A percentile compares a stretch with the other conserved stretches of the same genome.
phyloP scores from a whole-genome alignment of 2,797 vertebrate genomes.

The Argyrosomus regius region DNA sequence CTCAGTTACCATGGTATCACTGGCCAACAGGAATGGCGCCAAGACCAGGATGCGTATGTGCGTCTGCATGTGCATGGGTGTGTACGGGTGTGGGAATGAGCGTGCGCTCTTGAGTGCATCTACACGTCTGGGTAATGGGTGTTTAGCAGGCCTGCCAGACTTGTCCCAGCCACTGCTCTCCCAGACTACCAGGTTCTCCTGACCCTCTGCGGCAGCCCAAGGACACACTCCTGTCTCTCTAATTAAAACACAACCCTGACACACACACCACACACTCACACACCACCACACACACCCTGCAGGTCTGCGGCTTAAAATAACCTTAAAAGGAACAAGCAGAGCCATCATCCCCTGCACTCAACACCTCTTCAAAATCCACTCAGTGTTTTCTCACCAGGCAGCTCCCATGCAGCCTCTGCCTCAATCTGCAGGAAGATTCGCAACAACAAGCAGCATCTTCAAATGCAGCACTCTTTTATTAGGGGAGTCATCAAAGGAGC shows the following conservation, averaged over 20 bases:
- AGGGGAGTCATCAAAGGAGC: constrained; percentile 50
- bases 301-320: constrained; percentile 84
- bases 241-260: constrained; percentile 86
- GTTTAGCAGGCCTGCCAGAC: constrained; percentile 81
- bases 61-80: constrained; percentile 43
- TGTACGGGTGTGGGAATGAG: constrained; percentile 41
- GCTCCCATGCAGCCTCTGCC: constrained; percentile 66
- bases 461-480: constrained; percentile 49
- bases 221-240: constrained; percentile 85
- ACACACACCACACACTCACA: constrained; percentile 61
- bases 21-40: constrained; percentile 73
- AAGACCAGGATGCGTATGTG: constrained; percentile 52
- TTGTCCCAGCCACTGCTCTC: constrained; percentile 74
- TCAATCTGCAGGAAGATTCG: constrained; percentile 64
- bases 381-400: constrained; percentile 73
- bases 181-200: constrained; percentile 79
- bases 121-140: constrained; percentile 79
- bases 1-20: constrained; percentile 75
- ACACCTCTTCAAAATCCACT: constrained; percentile 82
- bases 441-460: constrained; percentile 63
- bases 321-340: constrained; percentile 79
- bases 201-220: constrained; percentile 84
- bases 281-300: constrained; percentile 64
- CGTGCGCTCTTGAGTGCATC: constrained; percentile 56
- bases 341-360: constrained; percentile 80